Conservation (phyloP, 1,140 invertebrate species). For the Drosophila willistoni region DNA sequence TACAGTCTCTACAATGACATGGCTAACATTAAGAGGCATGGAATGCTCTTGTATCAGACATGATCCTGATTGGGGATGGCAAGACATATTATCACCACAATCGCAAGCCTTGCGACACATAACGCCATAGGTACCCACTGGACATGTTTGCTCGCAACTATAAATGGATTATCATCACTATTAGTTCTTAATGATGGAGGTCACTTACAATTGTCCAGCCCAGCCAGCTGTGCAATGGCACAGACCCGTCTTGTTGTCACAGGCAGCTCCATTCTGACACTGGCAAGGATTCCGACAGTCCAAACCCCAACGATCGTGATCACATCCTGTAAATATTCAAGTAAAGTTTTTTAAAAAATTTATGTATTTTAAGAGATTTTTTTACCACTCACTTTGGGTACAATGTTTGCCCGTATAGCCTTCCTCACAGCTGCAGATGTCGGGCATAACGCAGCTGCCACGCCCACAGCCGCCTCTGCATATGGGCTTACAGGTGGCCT, state of each 20-base stretch:
- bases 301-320: conserved; percentile 81
- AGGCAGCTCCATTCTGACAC: conserved; percentile 73
- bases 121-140: conserved; percentile 71
- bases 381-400: conserved; percentile 68
- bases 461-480: conserved; percentile 80
- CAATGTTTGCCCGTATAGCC: conserved; percentile 79
- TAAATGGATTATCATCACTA: neutral
- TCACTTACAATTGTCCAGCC: conserved; percentile 73
- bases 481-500: conserved; percentile 76
- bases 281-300: conserved; percentile 71
- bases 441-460: conserved; percentile 74
- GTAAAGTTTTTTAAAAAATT: neutral
- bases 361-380: neutral
- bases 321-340: conserved; percentile 52
- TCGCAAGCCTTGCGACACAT: conserved; percentile 77
- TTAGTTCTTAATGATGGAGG: neutral
- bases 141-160: conserved; percentile 80
- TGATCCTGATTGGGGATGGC: conserved; percentile 73
- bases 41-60: conserved; percentile 44
- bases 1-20: conserved; percentile 73
- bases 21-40: conserved; percentile 61
- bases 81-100: conserved; percentile 71
- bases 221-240: conserved; percentile 78
- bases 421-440: conserved; percentile 75
- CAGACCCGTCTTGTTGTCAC: conserved; percentile 74